Evolutionary conservation across 2,797 vertebrate genomes (phyloP).

Genomic region (Rousettus madagascariensis): DNA sequence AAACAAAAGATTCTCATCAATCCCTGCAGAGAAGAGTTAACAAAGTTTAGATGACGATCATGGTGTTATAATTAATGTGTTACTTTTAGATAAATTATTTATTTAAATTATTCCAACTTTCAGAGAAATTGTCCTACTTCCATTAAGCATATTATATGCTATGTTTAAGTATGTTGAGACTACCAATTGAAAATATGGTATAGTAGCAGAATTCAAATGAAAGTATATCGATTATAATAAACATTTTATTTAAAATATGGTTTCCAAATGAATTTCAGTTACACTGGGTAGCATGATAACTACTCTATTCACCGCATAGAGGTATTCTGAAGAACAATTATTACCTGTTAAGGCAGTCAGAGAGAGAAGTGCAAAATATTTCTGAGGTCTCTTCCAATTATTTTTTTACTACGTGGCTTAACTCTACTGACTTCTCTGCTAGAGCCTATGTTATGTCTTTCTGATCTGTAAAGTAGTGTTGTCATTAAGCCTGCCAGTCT

Average conservation of each 20-base stretch:
- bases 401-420: background rate
- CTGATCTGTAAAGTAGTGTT: background rate
- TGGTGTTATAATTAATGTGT: background rate
- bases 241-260: background rate
- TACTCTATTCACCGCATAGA: background rate
- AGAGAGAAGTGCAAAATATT: background rate
- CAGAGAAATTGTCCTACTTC: background rate
- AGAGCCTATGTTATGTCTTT: background rate
- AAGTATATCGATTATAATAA: background rate
- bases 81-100: background rate
- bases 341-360: background rate
- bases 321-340: background rate
- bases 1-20: background rate
- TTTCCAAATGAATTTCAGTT: conserved; percentile 18
- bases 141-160: background rate
- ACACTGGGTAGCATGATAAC: background rate
- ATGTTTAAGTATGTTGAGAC: background rate
- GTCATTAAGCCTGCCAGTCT: background rate
- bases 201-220: background rate
- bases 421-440: background rate
- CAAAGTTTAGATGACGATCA: background rate
- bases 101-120: conserved; percentile 3
- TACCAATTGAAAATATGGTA: background rate
- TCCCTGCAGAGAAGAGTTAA: background rate
- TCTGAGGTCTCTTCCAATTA: background rate